Percentiles rank a stretch among this genome's conserved stretches.
Evolutionary conservation across 2,888 invertebrate genomes (phyloP).

Genomic region (Coenonympha arcania): DNA sequence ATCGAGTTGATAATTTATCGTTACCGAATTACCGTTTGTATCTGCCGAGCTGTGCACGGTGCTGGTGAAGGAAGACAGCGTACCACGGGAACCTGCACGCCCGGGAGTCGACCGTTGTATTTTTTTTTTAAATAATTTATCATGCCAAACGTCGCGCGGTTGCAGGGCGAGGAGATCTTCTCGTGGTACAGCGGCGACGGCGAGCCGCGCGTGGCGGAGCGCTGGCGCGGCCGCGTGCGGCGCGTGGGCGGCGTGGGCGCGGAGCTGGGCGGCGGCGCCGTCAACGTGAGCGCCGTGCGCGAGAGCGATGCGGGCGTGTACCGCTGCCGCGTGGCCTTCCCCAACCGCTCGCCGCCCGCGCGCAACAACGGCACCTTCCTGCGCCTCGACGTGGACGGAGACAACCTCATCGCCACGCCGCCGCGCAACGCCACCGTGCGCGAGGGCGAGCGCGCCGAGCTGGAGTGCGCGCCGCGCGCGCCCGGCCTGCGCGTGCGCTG

Average conservation of each 20-base stretch:
- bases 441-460: conserved; percentile 19
- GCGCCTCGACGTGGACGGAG: conserved; percentile 89
- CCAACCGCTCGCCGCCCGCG: conserved; percentile 88
- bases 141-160: too few relatives aligned
- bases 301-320: conserved; percentile 94
- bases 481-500: conserved; percentile 60
- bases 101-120: too few relatives aligned
- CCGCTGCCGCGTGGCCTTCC: conserved; percentile 90
- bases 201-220: conserved; percentile 81
- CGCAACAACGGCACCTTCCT: conserved; percentile 93
- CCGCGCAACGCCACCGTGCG: conserved; percentile 60
- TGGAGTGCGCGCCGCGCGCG: conserved; percentile 74
- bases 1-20: too few relatives aligned
- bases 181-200: conserved; percentile 85
- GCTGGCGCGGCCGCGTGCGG: conserved; percentile 84
- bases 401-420: not conserved
- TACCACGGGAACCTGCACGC: too few relatives aligned
- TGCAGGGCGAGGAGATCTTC: conserved; percentile 81
- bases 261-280: conserved; percentile 77
- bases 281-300: conserved; percentile 89
- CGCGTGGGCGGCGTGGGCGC: conserved; percentile 44
- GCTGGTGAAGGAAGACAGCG: too few relatives aligned
- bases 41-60: too few relatives aligned
- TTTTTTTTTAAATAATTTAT: too few relatives aligned
- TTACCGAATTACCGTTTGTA: too few relatives aligned